These are phyloP conservation scores for Chromoteleia sp. DNA, from an alignment of 2,888 invertebrate species.

Conservation along the genomic window DNA sequence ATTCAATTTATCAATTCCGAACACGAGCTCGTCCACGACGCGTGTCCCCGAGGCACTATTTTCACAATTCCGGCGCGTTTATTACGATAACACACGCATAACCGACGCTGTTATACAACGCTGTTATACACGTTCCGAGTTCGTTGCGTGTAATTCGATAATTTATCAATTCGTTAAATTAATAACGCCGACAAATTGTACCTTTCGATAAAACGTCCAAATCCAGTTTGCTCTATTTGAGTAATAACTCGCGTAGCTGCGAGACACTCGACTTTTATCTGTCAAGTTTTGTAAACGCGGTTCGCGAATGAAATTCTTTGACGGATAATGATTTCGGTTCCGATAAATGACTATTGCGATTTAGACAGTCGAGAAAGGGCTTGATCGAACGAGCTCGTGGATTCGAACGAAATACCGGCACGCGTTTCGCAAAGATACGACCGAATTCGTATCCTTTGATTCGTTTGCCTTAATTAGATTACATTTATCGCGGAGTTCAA, in stretches of 20 bases:
- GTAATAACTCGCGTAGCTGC: constrained; percentile 11
- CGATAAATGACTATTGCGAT: neutral
- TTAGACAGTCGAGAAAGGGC: neutral
- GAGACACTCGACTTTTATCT: constrained; percentile 8
- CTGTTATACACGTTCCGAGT: constrained; percentile 9
- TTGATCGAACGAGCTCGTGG: neutral
- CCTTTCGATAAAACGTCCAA: constrained; percentile 49
- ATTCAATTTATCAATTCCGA: constrained; percentile 14
- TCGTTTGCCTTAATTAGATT: constrained; percentile 14
- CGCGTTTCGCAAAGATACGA: no score
- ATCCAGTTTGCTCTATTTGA: constrained; percentile 45
- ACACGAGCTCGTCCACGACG: neutral
- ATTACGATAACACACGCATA: constrained; percentile 36
- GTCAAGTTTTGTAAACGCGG: constrained; percentile 8
- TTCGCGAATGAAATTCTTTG: constrained; percentile 21
- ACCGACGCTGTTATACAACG: constrained; percentile 31
- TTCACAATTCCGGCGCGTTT: constrained; percentile 30
- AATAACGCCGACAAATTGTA: constrained; percentile 49
- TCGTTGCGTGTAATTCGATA: constrained; percentile 37
- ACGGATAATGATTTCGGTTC: constrained; percentile 6
- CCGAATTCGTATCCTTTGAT: no score
- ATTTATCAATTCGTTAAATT: constrained; percentile 59
- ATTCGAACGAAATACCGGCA: no score
- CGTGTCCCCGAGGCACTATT: constrained; percentile 13
- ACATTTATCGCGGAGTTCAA: neutral